Conservation (phyloP, 2,888 invertebrate species). For the Aporophyla lueneburgensis region DNA sequence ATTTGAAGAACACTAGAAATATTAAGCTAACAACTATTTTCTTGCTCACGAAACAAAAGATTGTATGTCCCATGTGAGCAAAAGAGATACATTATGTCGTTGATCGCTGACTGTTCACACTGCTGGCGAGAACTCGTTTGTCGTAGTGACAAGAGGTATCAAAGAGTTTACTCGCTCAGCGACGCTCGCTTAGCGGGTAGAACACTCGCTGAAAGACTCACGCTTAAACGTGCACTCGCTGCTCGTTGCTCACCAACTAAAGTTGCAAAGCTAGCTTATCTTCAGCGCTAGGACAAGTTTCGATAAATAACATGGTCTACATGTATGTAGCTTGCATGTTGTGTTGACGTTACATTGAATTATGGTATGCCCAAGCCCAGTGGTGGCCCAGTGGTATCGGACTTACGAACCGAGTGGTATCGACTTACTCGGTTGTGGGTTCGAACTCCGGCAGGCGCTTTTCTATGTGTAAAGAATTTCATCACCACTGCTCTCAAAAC, state of each 20-base stretch:
- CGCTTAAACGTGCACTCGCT: not conserved
- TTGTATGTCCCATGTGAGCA: not conserved
- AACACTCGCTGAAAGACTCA: not conserved
- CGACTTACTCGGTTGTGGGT: too few relatives aligned
- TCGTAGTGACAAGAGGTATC: not conserved
- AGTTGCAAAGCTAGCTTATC: not conserved
- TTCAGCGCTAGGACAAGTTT: not conserved
- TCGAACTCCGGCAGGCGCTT: too few relatives aligned
- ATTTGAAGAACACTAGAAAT: constrained; percentile 16
- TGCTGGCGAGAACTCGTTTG: too few relatives aligned
- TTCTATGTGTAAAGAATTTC: too few relatives aligned
- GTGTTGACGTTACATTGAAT: not conserved
- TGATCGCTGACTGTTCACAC: not conserved
- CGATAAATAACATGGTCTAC: not conserved
- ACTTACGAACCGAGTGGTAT: too few relatives aligned
- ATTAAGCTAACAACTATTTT: not conserved
- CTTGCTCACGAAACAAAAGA: not conserved
- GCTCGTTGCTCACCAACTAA: not conserved
- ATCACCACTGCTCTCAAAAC: too few relatives aligned
- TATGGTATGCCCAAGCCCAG: not conserved
- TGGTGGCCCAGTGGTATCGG: too few relatives aligned
- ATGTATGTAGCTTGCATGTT: not conserved
- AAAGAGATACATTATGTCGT: not conserved
- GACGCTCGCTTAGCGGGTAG: not conserved
- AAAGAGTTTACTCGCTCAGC: not conserved